Conservation (phyloP, 2,888 invertebrate species). For the Polylopha cassiicola region DNA sequence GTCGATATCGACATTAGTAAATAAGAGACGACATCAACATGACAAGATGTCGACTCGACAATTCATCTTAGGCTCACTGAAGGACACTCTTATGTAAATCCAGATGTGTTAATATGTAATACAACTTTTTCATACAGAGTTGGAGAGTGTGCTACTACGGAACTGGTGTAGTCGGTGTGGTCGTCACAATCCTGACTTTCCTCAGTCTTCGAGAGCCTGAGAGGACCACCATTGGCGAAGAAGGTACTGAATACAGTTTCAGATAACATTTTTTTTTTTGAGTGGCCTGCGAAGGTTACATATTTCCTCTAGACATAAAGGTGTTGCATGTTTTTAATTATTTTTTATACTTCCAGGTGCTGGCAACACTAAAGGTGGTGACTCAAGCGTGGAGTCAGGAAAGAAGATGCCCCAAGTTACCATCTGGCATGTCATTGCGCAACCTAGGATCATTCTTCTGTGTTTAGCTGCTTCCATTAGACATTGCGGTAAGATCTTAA, state of each 20-base stretch:
- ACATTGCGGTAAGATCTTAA: constrained; percentile 82
- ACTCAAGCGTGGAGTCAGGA: constrained; percentile 52
- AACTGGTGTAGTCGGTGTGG: constrained; percentile 84
- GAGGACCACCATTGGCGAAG: constrained; percentile 85
- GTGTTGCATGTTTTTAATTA: too few species aligned
- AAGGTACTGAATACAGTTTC: constrained; percentile 47
- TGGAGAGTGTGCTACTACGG: constrained; percentile 91
- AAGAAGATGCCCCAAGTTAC: constrained; percentile 76
- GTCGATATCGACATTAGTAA: too few species aligned
- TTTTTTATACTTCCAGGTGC: too few species aligned
- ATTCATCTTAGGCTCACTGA: too few species aligned
- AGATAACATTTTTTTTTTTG: background rate
- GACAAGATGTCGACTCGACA: too few species aligned
- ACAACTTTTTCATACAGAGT: constrained; percentile 81
- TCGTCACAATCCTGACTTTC: constrained; percentile 83
- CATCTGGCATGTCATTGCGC: constrained; percentile 86
- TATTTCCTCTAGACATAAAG: too few species aligned
- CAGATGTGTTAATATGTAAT: too few species aligned
- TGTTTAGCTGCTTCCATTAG: constrained; percentile 92
- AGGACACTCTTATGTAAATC: too few species aligned
- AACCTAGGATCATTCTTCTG: constrained; percentile 86
- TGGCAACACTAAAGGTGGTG: constrained; percentile 48
- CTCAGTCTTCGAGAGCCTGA: constrained; percentile 87
- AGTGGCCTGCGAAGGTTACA: background rate
- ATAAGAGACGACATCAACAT: too few species aligned